Evolutionary conservation across 2,113 vertebrate species (phyloP).

Genomic region (Nymphicus hollandicus): DNA sequence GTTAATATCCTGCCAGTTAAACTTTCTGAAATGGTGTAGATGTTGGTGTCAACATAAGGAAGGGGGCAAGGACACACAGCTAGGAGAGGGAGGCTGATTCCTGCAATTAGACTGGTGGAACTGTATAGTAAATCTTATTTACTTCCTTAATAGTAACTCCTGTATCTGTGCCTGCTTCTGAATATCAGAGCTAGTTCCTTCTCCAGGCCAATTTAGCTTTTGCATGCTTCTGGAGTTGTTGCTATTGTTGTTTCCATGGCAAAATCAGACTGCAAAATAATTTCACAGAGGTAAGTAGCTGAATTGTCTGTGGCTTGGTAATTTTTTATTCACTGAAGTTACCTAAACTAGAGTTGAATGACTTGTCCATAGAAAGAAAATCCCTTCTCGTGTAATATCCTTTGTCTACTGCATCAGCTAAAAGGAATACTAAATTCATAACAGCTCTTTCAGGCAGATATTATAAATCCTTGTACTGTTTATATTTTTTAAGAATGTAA

Average conservation of each 20-base stretch:
- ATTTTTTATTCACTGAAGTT: neutral
- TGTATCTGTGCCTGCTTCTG: neutral
- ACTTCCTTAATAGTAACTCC: neutral
- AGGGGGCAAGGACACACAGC: neutral
- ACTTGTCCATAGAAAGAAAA: neutral
- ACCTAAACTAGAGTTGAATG: neutral
- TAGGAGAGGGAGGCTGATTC: neutral
- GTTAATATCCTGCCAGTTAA: neutral
- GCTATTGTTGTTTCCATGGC: neutral
- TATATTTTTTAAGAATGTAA: neutral
- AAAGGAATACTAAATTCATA: neutral
- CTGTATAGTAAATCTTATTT: neutral
- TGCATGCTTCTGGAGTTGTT: neutral
- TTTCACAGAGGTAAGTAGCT: neutral
- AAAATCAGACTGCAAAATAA: neutral
- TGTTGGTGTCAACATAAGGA: neutral
- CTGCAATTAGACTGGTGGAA: neutral
- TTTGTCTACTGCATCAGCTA: neutral
- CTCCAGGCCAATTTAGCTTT: neutral
- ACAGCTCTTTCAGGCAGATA: neutral
- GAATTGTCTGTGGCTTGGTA: neutral
- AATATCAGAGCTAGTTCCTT: neutral
- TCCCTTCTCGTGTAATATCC: neutral
- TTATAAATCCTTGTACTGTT: neutral
- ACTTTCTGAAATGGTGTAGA: neutral